A percentile compares a stretch with the other conserved stretches of the same genome.
Conservation (phyloP, 2,113 vertebrate species). For the Rhynchomys soricoides region DNA sequence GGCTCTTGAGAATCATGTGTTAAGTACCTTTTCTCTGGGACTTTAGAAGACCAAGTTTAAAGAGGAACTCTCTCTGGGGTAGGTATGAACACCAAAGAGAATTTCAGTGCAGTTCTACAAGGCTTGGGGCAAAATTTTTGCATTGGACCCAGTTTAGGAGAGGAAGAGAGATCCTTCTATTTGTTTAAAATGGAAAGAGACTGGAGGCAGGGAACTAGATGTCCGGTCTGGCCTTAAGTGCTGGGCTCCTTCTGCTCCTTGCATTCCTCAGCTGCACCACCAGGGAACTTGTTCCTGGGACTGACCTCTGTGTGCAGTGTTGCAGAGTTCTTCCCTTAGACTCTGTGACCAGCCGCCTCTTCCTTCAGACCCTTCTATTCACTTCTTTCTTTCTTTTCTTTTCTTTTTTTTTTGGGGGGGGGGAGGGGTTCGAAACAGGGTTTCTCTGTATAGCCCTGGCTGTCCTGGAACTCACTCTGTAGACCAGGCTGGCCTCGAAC, state of each 20-base stretch:
- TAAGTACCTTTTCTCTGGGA: background rate
- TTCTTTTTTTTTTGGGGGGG: too few relatives aligned
- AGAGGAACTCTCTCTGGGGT: background rate
- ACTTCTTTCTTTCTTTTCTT: too few relatives aligned
- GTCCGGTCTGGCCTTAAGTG: background rate
- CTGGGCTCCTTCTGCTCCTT: background rate
- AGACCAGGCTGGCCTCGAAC: too few relatives aligned
- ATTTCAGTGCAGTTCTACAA: background rate
- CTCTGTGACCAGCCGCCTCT: background rate
- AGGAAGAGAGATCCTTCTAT: background rate
- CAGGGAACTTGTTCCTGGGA: background rate
- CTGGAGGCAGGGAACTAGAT: conserved; percentile 21
- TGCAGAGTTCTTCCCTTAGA: background rate
- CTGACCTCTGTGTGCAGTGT: background rate
- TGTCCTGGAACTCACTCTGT: too few relatives aligned
- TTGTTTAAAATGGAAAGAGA: conserved; percentile 56
- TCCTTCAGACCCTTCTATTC: background rate
- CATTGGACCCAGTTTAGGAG: background rate
- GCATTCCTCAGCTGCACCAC: background rate
- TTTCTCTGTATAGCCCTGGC: too few relatives aligned
- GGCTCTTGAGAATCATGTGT: background rate
- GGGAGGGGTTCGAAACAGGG: too few relatives aligned
- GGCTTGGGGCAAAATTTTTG: background rate
- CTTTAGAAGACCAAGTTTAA: background rate
- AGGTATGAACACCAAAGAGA: background rate